Evolutionary conservation across 2,797 vertebrate species (phyloP).

Genomic region (Galaxias olidus): DNA sequence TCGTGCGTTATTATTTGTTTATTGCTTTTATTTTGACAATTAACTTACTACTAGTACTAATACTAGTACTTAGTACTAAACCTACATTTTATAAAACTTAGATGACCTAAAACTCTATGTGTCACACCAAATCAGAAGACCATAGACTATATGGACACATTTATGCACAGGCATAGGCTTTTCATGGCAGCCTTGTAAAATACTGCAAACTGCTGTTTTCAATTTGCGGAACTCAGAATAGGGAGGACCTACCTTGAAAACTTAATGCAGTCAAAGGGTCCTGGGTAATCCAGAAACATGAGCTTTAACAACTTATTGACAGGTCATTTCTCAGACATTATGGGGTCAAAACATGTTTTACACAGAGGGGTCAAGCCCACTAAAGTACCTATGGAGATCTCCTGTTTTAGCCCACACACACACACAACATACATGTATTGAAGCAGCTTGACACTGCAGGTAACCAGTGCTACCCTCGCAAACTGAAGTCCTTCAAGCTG

Average conservation of each 20-base stretch:
- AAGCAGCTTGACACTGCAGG: not conserved
- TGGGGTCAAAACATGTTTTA: slow-evolving; percentile 66
- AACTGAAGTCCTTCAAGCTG: not conserved
- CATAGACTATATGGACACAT: slow-evolving; percentile 47
- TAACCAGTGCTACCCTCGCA: not conserved
- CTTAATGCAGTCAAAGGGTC: slow-evolving; percentile 52
- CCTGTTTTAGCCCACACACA: slow-evolving; percentile 20
- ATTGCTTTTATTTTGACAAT: no score
- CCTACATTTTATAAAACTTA: no score
- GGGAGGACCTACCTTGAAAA: slow-evolving; percentile 31
- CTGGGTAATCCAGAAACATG: slow-evolving; percentile 65
- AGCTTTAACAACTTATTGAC: slow-evolving; percentile 61
- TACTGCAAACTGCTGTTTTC: slow-evolving; percentile 70
- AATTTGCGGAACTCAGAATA: slow-evolving; percentile 42
- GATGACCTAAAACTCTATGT: no score
- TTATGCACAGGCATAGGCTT: slow-evolving; percentile 62
- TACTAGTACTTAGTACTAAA: no score
- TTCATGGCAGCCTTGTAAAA: slow-evolving; percentile 73
- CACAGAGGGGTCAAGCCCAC: slow-evolving; percentile 62
- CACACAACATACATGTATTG: not conserved
- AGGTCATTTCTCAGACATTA: slow-evolving; percentile 56
- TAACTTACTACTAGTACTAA: no score
- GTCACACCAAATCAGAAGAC: no score
- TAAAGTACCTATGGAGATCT: slow-evolving; percentile 51
- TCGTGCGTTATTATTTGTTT: no score